These are phyloP conservation scores for Natrix natrix DNA, from an alignment of 2,797 vertebrate species.

Conservation along the genomic window DNA sequence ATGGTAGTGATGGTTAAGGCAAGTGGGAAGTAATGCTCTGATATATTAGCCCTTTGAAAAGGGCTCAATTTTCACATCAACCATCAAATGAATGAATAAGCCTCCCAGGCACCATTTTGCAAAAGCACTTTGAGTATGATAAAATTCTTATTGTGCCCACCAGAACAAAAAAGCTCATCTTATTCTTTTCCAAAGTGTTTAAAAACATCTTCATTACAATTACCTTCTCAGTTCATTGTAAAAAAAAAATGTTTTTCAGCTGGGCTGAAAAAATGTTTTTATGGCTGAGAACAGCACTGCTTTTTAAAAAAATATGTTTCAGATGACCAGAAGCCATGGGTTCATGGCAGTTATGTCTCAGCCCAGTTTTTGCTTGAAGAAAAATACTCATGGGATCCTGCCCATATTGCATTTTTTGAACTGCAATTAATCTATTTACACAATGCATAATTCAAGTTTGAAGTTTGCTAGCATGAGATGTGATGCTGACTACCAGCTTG, in stretches of 20 bases:
- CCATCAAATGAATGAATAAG: not conserved
- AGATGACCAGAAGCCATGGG: not conserved
- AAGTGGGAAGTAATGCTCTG: not conserved
- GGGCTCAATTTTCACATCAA: not conserved
- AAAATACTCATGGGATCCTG: not conserved
- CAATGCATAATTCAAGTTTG: not conserved
- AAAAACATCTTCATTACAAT: not conserved
- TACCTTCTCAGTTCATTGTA: not conserved
- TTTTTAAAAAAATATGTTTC: not conserved
- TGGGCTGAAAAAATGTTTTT: not conserved
- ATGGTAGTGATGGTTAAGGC: not conserved
- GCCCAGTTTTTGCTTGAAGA: not conserved
- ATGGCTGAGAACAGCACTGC: not conserved
- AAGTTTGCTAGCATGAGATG: not conserved
- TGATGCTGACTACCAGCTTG: not conserved
- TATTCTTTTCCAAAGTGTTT: not conserved
- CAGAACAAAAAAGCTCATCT: not conserved
- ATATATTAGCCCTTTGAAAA: not conserved
- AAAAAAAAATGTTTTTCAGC: not conserved
- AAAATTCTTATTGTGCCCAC: not conserved
- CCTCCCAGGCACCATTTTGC: not conserved
- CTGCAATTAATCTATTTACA: not conserved
- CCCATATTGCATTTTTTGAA: not conserved
- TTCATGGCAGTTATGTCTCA: not conserved
- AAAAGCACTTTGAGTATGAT: not conserved